These are phyloP conservation scores for Lasius fuliginosus DNA, from an alignment of 2,888 invertebrate species.

Conservation along the genomic window DNA sequence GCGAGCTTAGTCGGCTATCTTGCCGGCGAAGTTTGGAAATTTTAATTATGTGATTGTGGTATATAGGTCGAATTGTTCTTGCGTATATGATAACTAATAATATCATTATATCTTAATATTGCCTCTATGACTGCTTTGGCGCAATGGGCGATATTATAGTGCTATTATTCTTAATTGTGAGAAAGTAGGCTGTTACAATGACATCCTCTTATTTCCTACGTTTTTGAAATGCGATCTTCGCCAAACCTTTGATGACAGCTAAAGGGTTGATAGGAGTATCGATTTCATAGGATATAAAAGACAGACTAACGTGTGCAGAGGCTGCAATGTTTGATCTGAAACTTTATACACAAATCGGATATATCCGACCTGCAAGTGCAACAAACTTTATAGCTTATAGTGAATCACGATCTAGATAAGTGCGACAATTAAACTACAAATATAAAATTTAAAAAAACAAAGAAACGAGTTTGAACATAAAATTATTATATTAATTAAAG, in stretches of 20 bases:
- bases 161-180: slow-evolving; percentile 43
- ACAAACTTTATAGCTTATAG: not conserved
- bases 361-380: not conserved
- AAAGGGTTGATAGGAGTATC: slow-evolving; percentile 14
- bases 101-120: slow-evolving; percentile 42
- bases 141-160: slow-evolving; percentile 4
- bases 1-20: slow-evolving; percentile 14
- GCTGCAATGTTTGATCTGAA: not conserved
- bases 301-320: slow-evolving; percentile 3
- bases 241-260: slow-evolving; percentile 23
- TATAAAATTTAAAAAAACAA: not conserved
- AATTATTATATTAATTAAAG: not conserved
- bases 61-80: slow-evolving; percentile 32
- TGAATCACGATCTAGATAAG: not conserved
- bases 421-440: not conserved
- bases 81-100: slow-evolving; percentile 17
- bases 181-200: slow-evolving; percentile 35
- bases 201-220: not conserved
- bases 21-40: slow-evolving; percentile 25
- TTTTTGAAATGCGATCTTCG: slow-evolving; percentile 30
- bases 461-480: not conserved
- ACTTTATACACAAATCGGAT: slow-evolving; percentile 20
- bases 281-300: slow-evolving; percentile 37
- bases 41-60: slow-evolving; percentile 23
- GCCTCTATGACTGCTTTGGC: not conserved